These are phyloP conservation scores for Mythimna ferrago DNA, from an alignment of 2,888 invertebrate genomes.

Conservation along the genomic window DNA sequence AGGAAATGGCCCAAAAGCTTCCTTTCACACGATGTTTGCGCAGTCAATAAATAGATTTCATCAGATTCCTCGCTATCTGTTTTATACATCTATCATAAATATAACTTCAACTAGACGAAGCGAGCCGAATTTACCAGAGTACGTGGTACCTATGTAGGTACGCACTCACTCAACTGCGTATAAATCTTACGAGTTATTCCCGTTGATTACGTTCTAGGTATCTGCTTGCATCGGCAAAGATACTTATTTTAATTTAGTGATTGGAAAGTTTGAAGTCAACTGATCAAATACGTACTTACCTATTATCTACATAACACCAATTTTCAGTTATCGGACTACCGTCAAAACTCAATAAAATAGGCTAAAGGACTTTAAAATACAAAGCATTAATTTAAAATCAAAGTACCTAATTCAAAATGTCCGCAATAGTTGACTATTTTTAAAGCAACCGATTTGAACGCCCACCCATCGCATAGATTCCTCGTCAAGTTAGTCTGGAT, in stretches of 20 bases:
- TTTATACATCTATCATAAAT: conserved; percentile 78
- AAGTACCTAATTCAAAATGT: neutral
- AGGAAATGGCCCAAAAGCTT: conserved; percentile 88
- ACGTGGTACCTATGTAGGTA: neutral
- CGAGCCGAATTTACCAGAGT: conserved; percentile 26
- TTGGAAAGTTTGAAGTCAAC: neutral
- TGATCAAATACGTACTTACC: neutral
- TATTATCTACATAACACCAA: neutral
- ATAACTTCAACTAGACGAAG: conserved; percentile 66
- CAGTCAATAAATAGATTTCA: conserved; percentile 87
- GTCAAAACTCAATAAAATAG: neutral
- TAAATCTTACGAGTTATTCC: conserved; percentile 17
- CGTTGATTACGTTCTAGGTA: conserved; percentile 6
- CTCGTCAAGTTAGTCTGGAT: conserved; percentile 12
- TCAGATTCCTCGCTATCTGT: conserved; percentile 74
- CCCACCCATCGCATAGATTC: neutral
- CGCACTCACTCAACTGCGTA: conserved; percentile 12
- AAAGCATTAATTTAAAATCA: neutral
- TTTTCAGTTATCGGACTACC: neutral
- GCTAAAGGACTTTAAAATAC: too few species aligned
- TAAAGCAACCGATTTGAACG: conserved; percentile 5
- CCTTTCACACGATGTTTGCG: conserved; percentile 85
- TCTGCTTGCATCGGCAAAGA: neutral
- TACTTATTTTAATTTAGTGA: neutral
- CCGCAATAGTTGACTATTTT: neutral